Conservation (phyloP, 2,888 invertebrate genomes). For the Malthinus flaveolus region DNA sequence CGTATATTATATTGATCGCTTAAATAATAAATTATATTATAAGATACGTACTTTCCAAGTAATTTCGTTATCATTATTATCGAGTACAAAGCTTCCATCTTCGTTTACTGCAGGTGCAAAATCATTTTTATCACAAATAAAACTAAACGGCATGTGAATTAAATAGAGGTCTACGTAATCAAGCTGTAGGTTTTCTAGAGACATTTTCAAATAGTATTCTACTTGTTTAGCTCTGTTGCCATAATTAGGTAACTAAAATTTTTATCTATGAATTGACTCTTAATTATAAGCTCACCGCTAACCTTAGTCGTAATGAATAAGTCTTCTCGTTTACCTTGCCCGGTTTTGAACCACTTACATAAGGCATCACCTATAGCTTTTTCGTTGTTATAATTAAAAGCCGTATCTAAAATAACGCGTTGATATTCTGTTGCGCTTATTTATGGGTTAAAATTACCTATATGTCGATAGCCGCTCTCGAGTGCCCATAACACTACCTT, state of each 20-base stretch:
- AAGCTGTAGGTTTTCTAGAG: slow-evolving; percentile 65
- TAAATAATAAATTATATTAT: neutral
- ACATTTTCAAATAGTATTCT: slow-evolving; percentile 65
- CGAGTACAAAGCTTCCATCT: slow-evolving; percentile 64
- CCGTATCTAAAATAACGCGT: slow-evolving; percentile 65
- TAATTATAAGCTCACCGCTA: neutral
- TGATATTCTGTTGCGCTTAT: neutral
- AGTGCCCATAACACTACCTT: slow-evolving; percentile 66
- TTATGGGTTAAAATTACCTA: slow-evolving; percentile 51
- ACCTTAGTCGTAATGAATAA: slow-evolving; percentile 84
- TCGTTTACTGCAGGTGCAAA: slow-evolving; percentile 61
- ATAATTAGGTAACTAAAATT: slow-evolving; percentile 66
- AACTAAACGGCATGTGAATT: slow-evolving; percentile 76
- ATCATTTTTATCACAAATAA: slow-evolving; percentile 60
- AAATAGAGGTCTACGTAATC: slow-evolving; percentile 78
- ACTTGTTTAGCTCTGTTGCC: slow-evolving; percentile 71
- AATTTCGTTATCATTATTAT: slow-evolving; percentile 65
- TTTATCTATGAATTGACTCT: neutral
- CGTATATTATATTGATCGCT: slow-evolving; percentile 7
- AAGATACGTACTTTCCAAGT: slow-evolving; percentile 67
- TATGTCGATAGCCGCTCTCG: slow-evolving; percentile 73
- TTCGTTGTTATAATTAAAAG: slow-evolving; percentile 79
- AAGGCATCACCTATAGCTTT: slow-evolving; percentile 72
- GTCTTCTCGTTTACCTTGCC: slow-evolving; percentile 68
- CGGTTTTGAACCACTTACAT: slow-evolving; percentile 65